Percentiles rank a stretch among this genome's conserved stretches.
Evolutionary conservation across 2,113 vertebrate species (phyloP).

Genomic region (Notarius quadriscutis): DNA sequence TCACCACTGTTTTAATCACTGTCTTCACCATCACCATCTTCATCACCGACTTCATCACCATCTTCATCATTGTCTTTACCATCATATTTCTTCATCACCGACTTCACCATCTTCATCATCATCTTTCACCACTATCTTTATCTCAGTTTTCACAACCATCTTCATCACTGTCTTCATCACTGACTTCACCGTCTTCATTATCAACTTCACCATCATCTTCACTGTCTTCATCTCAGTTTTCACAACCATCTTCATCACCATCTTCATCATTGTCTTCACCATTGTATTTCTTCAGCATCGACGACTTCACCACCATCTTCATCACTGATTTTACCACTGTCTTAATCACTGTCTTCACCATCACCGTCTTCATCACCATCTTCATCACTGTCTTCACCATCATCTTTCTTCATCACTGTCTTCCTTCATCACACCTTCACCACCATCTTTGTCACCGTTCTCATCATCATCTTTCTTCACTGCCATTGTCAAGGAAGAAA

Average conservation of each 20-base stretch:
- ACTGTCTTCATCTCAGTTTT: background rate
- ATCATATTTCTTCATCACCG: background rate
- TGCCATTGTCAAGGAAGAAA: background rate
- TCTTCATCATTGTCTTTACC: background rate
- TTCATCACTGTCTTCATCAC: background rate
- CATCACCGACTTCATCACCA: background rate
- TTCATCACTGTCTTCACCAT: background rate
- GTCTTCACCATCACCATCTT: background rate
- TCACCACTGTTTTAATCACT: too few relatives aligned
- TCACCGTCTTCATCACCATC: background rate
- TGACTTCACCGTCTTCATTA: too few relatives aligned
- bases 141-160: background rate
- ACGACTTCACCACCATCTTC: too few relatives aligned
- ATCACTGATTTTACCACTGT: too few relatives aligned
- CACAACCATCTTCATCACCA: background rate
- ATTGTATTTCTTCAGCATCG: background rate
- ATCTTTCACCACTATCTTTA: background rate
- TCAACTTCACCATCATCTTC: too few relatives aligned
- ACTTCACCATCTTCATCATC: background rate
- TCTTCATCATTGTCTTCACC: too few relatives aligned
- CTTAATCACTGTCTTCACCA: background rate
- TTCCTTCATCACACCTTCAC: background rate
- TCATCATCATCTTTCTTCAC: background rate
- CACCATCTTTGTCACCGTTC: too few relatives aligned
- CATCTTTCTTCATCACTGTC: background rate